These are phyloP conservation scores for Ceuthmochares aereus DNA, from an alignment of 2,113 vertebrate species.

Conservation along the genomic window DNA sequence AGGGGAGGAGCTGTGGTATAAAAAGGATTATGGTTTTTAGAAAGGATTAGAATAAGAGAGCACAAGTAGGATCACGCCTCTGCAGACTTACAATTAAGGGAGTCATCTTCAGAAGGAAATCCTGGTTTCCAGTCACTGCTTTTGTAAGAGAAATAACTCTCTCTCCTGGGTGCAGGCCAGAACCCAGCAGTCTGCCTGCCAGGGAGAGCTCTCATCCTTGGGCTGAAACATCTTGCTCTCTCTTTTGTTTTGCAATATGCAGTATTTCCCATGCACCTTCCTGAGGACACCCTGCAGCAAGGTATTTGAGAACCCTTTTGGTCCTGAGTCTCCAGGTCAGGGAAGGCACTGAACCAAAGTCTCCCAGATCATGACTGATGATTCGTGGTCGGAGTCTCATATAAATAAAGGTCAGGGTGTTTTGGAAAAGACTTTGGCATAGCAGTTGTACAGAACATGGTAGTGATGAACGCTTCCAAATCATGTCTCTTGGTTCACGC, in stretches of 20 bases:
- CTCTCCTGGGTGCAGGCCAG: background rate
- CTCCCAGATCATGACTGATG: background rate
- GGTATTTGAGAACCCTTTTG: background rate
- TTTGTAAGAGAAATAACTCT: background rate
- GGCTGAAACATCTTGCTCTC: background rate
- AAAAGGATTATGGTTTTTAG: background rate
- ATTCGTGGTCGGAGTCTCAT: background rate
- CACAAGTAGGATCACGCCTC: background rate
- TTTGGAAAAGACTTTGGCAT: background rate
- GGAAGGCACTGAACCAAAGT: background rate
- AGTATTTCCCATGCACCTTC: background rate
- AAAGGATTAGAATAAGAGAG: background rate
- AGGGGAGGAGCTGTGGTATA: background rate
- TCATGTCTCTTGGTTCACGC: background rate
- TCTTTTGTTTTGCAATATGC: background rate
- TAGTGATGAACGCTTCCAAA: background rate
- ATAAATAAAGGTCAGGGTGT: background rate
- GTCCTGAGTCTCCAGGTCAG: background rate
- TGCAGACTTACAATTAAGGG: background rate
- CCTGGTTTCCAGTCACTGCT: conserved; percentile 10
- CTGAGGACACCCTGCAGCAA: background rate
- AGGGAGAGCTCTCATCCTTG: background rate
- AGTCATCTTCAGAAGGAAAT: background rate
- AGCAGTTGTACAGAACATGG: background rate
- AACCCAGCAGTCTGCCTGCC: background rate